Conservation (phyloP, 23 tunicate genomes). For the Styela clava region DNA sequence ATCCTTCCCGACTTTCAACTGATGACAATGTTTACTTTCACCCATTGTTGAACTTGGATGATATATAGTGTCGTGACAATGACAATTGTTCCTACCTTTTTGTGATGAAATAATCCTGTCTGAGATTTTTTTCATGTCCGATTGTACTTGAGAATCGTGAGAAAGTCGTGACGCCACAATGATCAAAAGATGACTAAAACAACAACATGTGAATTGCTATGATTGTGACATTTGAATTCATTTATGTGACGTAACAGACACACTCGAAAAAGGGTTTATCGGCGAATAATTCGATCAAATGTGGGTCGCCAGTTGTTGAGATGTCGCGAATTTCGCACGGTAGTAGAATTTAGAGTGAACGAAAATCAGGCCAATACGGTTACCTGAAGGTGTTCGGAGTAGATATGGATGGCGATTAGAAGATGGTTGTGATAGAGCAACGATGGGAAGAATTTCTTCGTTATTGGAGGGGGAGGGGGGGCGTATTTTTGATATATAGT, state of each 20-base stretch:
- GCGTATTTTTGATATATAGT: too few species aligned
- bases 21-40: background rate
- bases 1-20: background rate
- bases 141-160: conserved; percentile 15
- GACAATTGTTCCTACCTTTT: background rate
- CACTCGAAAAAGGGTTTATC: background rate
- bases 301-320: background rate
- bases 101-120: conserved; percentile 15
- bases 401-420: too few species aligned
- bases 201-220: background rate
- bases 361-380: too few species aligned
- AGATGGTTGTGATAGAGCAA: too few species aligned
- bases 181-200: background rate
- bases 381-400: too few species aligned
- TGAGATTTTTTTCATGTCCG: conserved; percentile 10
- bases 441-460: too few species aligned
- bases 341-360: too few species aligned
- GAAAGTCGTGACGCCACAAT: conserved; percentile 21
- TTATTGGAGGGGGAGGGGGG: too few species aligned
- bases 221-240: background rate
- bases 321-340: too few species aligned
- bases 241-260: conserved; percentile 6
- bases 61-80: background rate
- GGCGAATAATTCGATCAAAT: background rate
- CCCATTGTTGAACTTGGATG: background rate